phyloP scores from a whole-genome alignment of 1,140 invertebrate species.

The Stratiolaelaps scimitus region DNA sequence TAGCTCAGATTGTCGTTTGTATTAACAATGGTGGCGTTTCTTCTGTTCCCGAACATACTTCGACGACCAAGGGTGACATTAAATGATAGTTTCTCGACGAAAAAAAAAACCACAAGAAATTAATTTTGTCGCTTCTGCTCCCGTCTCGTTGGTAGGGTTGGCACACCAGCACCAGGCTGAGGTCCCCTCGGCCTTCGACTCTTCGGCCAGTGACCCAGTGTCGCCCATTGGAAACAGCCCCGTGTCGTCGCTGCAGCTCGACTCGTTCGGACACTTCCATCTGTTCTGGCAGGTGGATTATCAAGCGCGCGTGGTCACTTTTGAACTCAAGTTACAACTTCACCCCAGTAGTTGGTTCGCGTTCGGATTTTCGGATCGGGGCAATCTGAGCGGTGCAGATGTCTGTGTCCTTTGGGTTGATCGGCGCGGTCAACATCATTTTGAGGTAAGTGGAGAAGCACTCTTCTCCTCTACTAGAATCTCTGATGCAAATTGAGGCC shows the following conservation, averaged over 20 bases:
- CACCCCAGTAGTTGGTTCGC: constrained; percentile 54
- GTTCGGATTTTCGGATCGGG: constrained; percentile 81
- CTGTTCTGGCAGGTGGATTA: constrained; percentile 39
- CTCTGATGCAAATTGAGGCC: not conserved
- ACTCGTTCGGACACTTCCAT: constrained; percentile 33
- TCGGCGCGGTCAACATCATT: constrained; percentile 49
- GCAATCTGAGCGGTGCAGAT: constrained; percentile 60
- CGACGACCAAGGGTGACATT: no score
- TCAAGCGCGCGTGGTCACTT: constrained; percentile 33
- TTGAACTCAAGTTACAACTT: constrained; percentile 36
- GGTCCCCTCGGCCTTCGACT: no score
- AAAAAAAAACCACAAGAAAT: no score
- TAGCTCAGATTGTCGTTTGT: no score
- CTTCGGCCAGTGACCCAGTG: not conserved
- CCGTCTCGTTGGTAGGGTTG: no score
- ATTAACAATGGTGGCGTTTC: no score
- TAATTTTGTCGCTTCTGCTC: no score
- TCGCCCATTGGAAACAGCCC: not conserved
- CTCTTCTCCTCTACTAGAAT: constrained; percentile 12
- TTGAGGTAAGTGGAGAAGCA: constrained; percentile 52
- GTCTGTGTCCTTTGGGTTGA: constrained; percentile 68
- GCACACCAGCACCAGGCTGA: no score
- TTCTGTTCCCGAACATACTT: no score
- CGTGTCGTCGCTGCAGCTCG: constrained; percentile 32
- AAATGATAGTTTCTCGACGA: no score